Conservation (phyloP, 1,140 invertebrate genomes). For the Meteorus sp. region DNA sequence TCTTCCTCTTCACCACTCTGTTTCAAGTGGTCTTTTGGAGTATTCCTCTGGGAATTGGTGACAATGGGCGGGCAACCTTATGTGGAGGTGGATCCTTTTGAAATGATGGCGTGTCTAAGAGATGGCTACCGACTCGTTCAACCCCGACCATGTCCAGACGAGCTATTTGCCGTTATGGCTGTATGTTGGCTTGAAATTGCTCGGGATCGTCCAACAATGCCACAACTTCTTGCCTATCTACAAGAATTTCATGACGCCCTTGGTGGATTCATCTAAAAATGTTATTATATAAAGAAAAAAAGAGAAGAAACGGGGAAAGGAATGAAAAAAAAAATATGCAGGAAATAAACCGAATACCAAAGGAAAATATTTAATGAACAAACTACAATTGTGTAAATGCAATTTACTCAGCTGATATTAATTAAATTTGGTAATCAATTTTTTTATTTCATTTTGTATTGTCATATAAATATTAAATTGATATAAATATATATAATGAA, state of each 20-base stretch:
- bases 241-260: conserved; percentile 87
- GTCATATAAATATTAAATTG: neutral
- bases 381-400: no score
- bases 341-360: no score
- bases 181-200: conserved; percentile 83
- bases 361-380: no score
- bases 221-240: conserved; percentile 80
- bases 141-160: conserved; percentile 92
- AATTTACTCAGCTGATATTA: no score
- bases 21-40: conserved; percentile 91
- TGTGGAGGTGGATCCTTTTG: conserved; percentile 88
- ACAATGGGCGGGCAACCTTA: conserved; percentile 87
- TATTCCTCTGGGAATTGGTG: conserved; percentile 91
- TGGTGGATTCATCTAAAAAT: conserved; percentile 71
- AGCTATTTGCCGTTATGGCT: conserved; percentile 90
- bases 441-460: neutral
- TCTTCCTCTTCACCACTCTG: no score
- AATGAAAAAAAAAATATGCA: no score
- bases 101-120: conserved; percentile 82
- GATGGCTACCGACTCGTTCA: conserved; percentile 88
- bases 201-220: conserved; percentile 80
- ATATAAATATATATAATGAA: no score
- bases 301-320: neutral
- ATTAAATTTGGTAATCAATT: neutral
- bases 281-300: neutral